Percentiles rank a stretch among this genome's conserved stretches.
These are phyloP conservation scores for Ophthalmolycus amberensis DNA, from an alignment of 2,113 vertebrate species.

Conservation along the genomic window DNA sequence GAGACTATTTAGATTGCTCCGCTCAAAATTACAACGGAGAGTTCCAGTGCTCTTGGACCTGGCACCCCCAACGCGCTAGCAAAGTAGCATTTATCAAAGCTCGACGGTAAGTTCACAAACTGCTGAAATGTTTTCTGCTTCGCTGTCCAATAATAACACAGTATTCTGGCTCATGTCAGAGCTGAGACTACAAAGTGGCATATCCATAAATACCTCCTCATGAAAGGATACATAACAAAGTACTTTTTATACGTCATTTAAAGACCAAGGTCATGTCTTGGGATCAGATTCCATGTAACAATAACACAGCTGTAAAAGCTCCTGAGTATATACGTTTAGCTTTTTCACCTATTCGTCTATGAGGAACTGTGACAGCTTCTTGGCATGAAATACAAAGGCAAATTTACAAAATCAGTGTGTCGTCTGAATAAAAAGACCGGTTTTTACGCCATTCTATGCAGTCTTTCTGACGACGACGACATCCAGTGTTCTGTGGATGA, in stretches of 20 bases:
- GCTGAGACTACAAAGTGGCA: constrained; percentile 14
- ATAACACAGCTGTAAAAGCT: constrained; percentile 13
- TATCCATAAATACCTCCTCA: constrained; percentile 4
- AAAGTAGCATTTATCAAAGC: constrained; percentile 65
- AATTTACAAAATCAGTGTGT: neutral
- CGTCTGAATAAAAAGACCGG: rapidly evolving
- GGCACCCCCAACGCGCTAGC: constrained; percentile 51
- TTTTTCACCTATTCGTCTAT: neutral
- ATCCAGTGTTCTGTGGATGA: constrained; percentile 51
- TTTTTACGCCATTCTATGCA: neutral
- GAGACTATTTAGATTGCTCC: constrained; percentile 63
- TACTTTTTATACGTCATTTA: constrained; percentile 2
- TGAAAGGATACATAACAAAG: constrained; percentile 7
- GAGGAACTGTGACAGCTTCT: neutral
- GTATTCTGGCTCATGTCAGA: constrained; percentile 8
- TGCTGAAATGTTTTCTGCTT: constrained; percentile 6
- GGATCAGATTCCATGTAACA: neutral
- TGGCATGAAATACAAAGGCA: neutral
- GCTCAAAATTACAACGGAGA: constrained; percentile 67
- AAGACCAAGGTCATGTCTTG: neutral
- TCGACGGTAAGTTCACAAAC: constrained; percentile 60
- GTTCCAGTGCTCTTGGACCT: constrained; percentile 75
- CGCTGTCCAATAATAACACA: constrained; percentile 28
- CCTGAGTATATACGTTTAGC: neutral
- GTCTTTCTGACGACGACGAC: neutral